Evolutionary conservation across 2,888 invertebrate genomes (phyloP).

Genomic region (Acholoe squamosa): DNA sequence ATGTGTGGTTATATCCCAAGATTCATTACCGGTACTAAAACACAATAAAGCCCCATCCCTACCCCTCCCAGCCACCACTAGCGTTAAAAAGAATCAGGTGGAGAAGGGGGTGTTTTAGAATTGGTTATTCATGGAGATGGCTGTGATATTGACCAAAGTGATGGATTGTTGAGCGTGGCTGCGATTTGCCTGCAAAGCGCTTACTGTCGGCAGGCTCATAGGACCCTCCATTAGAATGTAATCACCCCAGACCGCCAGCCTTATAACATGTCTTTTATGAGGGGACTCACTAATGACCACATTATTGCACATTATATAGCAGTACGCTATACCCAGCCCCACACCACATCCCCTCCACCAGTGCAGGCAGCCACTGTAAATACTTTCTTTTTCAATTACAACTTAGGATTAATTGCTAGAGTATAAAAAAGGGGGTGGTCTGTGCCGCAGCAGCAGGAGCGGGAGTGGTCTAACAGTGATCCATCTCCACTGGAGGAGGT

Average conservation of each 20-base stretch:
- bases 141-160: slow-evolving; percentile 30
- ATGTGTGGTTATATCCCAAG: background rate
- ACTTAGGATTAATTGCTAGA: slow-evolving; percentile 10
- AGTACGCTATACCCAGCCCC: background rate
- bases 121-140: slow-evolving; percentile 42
- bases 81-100: background rate
- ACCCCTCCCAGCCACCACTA: background rate
- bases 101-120: slow-evolving; percentile 27
- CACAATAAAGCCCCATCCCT: background rate
- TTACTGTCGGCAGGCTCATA: slow-evolving; percentile 31
- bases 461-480: no score
- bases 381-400: background rate
- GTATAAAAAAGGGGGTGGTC: background rate
- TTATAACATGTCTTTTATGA: background rate
- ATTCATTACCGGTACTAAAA: background rate
- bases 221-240: slow-evolving; percentile 25
- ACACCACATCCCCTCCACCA: no score
- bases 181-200: slow-evolving; percentile 36
- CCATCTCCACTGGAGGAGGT: background rate
- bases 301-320: background rate
- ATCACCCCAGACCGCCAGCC: background rate
- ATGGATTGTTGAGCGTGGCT: slow-evolving; percentile 10
- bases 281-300: background rate
- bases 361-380: background rate
- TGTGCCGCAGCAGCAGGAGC: background rate